Evolutionary conservation across 1,140 invertebrate genomes (phyloP).

Genomic region (Polypedilum pembai): DNA sequence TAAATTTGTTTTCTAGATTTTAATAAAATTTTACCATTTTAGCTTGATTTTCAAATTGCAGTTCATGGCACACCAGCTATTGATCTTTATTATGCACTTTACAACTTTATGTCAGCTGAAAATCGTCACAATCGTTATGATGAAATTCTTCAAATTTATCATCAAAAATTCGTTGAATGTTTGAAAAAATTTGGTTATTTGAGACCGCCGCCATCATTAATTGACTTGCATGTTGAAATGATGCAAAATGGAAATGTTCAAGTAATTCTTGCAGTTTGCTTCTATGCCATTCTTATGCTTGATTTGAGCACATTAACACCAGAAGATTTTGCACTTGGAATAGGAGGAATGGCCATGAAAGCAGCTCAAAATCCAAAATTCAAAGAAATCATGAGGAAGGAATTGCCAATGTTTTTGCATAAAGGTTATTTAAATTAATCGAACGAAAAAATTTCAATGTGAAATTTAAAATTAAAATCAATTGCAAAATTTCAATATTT

Average conservation of each 20-base stretch:
- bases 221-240: background rate
- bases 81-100: background rate
- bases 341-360: too few species aligned
- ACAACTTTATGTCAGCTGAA: background rate
- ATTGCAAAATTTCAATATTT: too few species aligned
- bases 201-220: background rate
- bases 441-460: too few species aligned
- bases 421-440: too few species aligned
- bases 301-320: too few species aligned
- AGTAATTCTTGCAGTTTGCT: background rate
- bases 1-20: background rate
- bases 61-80: background rate
- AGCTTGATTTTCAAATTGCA: background rate
- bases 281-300: too few species aligned
- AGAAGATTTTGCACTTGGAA: too few species aligned
- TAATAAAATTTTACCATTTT: background rate
- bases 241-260: background rate
- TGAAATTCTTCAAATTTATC: background rate
- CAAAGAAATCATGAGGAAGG: too few species aligned
- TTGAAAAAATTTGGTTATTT: background rate
- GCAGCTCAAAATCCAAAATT: too few species aligned
- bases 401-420: too few species aligned
- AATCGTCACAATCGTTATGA: background rate
- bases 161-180: background rate
- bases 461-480: too few species aligned